A percentile compares a stretch with the other conserved stretches of the same genome.
phyloP scores from a whole-genome alignment of 2,113 vertebrate genomes.

The Prionailurus viverrinus region DNA sequence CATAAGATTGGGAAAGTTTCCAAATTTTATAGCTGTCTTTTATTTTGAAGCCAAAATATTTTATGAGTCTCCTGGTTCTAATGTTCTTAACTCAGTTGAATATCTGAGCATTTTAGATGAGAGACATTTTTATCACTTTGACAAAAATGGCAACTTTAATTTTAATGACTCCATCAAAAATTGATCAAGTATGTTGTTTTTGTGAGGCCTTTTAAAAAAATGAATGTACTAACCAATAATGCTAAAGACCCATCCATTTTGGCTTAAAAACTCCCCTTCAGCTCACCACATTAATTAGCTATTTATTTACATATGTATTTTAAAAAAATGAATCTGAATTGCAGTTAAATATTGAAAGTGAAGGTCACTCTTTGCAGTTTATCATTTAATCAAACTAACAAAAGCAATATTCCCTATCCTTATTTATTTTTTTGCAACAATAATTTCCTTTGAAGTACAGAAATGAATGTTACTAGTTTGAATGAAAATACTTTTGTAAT shows the following conservation, averaged over 20 bases:
- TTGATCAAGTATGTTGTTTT: conserved; percentile 72
- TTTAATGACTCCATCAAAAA: conserved; percentile 78
- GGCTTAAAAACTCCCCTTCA: conserved; percentile 24
- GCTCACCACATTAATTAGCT: neutral
- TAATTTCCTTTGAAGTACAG: neutral
- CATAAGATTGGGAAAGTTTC: conserved; percentile 36
- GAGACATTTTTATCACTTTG: conserved; percentile 75
- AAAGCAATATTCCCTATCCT: neutral
- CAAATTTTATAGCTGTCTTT: conserved; percentile 66
- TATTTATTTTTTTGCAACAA: neutral
- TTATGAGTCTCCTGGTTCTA: conserved; percentile 74
- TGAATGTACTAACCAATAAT: conserved; percentile 21
- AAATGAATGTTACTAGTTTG: neutral
- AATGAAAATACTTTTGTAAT: neutral
- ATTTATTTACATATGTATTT: neutral
- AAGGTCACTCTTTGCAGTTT: neutral
- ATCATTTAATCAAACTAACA: neutral
- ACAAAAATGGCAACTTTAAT: conserved; percentile 76
- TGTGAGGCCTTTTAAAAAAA: conserved; percentile 62
- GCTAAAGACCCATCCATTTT: conserved; percentile 10
- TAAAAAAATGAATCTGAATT: conserved; percentile 9
- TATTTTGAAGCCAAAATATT: conserved; percentile 65
- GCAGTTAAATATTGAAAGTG: neutral
- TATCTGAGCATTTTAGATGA: conserved; percentile 72
- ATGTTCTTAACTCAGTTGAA: conserved; percentile 75